These are phyloP conservation scores for Acipenser transmontanus DNA, from an alignment of 2,797 vertebrate species.

Conservation along the genomic window DNA sequence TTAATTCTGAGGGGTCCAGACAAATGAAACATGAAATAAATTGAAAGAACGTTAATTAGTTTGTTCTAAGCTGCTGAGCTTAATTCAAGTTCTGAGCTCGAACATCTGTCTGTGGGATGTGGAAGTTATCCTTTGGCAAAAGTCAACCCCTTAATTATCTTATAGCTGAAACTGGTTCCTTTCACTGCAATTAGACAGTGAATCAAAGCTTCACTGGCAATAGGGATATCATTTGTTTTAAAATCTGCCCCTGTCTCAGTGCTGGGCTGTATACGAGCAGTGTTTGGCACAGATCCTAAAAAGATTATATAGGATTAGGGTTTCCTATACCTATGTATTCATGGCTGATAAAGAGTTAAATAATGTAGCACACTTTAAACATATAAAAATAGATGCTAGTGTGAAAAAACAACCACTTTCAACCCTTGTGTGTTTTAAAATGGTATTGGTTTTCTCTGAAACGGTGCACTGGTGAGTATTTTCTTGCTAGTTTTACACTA, in stretches of 20 bases:
- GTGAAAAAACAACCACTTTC: too few species aligned
- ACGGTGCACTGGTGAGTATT: too few species aligned
- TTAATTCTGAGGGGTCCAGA: background rate
- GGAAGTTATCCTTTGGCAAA: conserved; percentile 9
- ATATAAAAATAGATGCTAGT: too few species aligned
- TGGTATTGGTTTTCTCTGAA: too few species aligned
- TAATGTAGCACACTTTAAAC: too few species aligned
- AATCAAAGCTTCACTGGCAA: background rate
- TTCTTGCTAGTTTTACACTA: too few species aligned
- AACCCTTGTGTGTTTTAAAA: too few species aligned
- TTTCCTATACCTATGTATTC: too few species aligned
- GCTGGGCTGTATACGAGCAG: background rate
- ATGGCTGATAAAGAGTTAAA: too few species aligned
- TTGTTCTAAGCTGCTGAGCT: conserved; percentile 6
- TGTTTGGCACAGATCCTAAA: conserved; percentile 5
- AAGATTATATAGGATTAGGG: background rate
- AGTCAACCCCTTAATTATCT: conserved; percentile 9
- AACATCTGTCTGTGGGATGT: conserved; percentile 10
- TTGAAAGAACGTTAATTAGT: background rate
- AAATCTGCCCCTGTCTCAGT: conserved; percentile 2
- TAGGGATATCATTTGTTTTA: conserved; percentile 11
- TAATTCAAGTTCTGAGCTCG: background rate
- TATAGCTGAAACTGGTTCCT: conserved; percentile 9
- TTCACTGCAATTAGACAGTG: conserved; percentile 7
- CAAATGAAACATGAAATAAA: background rate